A percentile compares a stretch with the other conserved stretches of the same genome.
Evolutionary conservation across 1,140 invertebrate species (phyloP).

Genomic region (Octopus bimaculoides): DNA sequence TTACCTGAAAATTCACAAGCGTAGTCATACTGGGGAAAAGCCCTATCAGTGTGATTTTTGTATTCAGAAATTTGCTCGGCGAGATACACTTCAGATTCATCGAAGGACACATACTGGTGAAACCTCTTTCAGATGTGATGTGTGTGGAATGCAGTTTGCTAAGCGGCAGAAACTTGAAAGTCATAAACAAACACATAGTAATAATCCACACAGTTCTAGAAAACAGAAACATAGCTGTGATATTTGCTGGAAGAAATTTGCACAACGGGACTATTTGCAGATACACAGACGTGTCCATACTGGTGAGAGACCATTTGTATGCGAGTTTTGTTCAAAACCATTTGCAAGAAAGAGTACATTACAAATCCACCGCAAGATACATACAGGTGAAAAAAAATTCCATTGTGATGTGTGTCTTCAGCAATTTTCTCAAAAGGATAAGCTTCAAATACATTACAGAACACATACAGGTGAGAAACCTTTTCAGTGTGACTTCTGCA

Average conservation of each 20-base stretch:
- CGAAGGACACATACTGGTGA: constrained; percentile 17
- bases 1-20: constrained; percentile 27
- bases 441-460: not conserved
- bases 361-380: constrained; percentile 17
- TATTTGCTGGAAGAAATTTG: constrained; percentile 24
- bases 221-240: constrained; percentile 16
- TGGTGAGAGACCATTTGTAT: constrained; percentile 32
- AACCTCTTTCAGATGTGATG: constrained; percentile 76
- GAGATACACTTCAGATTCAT: not conserved
- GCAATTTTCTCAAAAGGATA: not conserved
- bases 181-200: constrained; percentile 30
- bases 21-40: constrained; percentile 26
- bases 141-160: constrained; percentile 85
- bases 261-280: constrained; percentile 23
- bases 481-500: constrained; percentile 87
- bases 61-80: not conserved
- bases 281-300: constrained; percentile 40
- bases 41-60: constrained; percentile 17
- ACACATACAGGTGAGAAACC: constrained; percentile 30
- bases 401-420: constrained; percentile 81
- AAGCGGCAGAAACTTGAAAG: constrained; percentile 80
- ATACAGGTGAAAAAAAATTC: constrained; percentile 24
- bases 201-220: not conserved
- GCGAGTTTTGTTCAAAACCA: constrained; percentile 18
- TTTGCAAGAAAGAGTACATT: constrained; percentile 16